phyloP scores from a whole-genome alignment of 2,113 vertebrate genomes.

The Romanogobio albipinnatus region DNA sequence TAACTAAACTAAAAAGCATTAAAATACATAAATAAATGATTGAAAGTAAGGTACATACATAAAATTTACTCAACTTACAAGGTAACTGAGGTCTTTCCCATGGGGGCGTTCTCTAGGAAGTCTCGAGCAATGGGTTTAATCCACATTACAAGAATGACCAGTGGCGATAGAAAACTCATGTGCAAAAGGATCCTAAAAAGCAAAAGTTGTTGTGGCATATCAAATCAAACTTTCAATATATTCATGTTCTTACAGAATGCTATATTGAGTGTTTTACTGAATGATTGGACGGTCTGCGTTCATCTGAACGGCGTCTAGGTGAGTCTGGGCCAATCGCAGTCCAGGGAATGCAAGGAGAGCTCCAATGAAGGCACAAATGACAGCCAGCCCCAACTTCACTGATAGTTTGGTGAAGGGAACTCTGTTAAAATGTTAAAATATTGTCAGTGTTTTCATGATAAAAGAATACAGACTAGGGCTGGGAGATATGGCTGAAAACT shows the following conservation, averaged over 20 bases:
- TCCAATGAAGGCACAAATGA: slow-evolving; percentile 84
- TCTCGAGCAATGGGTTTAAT: slow-evolving; percentile 89
- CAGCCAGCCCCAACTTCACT: slow-evolving; percentile 84
- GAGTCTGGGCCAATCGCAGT: slow-evolving; percentile 92
- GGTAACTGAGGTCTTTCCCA: slow-evolving; percentile 79
- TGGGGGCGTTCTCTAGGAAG: slow-evolving; percentile 83
- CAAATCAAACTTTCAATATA: background rate
- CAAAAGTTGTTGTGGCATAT: background rate
- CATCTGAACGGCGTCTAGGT: slow-evolving; percentile 86
- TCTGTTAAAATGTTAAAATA: slow-evolving; percentile 65
- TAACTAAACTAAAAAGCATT: background rate
- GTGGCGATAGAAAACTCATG: slow-evolving; percentile 85
- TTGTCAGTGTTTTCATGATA: background rate
- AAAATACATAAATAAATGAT: background rate
- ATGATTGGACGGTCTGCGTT: slow-evolving; percentile 79
- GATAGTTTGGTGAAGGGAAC: slow-evolving; percentile 84
- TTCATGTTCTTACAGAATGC: background rate
- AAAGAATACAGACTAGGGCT: background rate
- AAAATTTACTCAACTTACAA: slow-evolving; percentile 76
- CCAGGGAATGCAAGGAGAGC: slow-evolving; percentile 92
- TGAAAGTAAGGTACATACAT: background rate
- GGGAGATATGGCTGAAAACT: too few relatives aligned
- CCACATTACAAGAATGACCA: slow-evolving; percentile 87
- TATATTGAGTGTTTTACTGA: slow-evolving; percentile 73
- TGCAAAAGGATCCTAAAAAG: slow-evolving; percentile 84